Evolutionary conservation across 2,113 vertebrate genomes (phyloP), one percentile per base, ranked within the genome.

Genomic region (Lanius collurio): DNA sequence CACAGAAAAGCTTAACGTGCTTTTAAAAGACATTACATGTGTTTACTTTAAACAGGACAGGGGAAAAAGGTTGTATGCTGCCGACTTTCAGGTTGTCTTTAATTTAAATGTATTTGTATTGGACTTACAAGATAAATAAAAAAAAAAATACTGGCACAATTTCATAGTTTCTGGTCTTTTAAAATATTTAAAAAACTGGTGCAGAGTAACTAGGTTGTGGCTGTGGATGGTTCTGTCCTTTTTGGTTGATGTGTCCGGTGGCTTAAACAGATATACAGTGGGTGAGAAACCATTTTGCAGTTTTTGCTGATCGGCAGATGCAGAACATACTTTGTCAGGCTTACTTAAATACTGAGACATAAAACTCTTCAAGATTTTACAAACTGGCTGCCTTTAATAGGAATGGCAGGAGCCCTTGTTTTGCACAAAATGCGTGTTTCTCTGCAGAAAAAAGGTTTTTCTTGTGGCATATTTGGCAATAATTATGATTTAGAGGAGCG

Each of bases 141-240:
- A 86, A 37, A 37, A 37, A 84, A 64, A 81, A 56, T 17, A 17
- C 31, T 30, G 69, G 33, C 69, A 70, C 67, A 84, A 92, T 95
- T 97, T 95, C 80, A 59, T 87, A 87, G 52, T 83, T 95, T 89
- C 75, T 88, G 83, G n/a, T 94, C 63, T 96, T 97, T 60, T 78
- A 94, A 96, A 96, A 70, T 84, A 70, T 90, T 67, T 81, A 73
- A 23, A 1, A 16, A 70, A 47, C n/a, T 63, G 39, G n/a, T 56
- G 85, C 42, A 73, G 83, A 33, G 41, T 63, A 81, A 55, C 47
- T 83, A 59, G 69, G 16, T 47, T 73, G 53, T 35, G 70, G 53
- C 30, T 59, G 49, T 67, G 18, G 76, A 30, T 83, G 90, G 50
- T 37, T 94, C 70, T 4, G 5, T 55, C 83, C 52, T 77, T 84